Evolutionary conservation across 2,797 vertebrate species (phyloP).

Genomic region (Neosilurus hyrtlii): DNA sequence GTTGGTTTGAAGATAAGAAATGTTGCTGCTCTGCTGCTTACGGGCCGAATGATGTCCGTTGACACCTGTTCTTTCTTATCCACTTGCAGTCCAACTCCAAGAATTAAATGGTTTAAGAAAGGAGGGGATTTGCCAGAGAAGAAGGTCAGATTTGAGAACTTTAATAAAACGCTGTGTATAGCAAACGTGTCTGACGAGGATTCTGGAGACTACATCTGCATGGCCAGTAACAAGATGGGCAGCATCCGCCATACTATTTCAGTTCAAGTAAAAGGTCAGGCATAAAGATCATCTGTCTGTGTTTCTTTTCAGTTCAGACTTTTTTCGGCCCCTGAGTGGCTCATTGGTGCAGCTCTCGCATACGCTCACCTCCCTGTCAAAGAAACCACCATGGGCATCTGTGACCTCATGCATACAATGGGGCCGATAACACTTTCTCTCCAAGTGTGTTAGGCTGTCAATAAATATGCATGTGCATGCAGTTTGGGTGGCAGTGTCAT

Average conservation of each 20-base stretch:
- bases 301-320: no score
- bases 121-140: slow-evolving; percentile 84
- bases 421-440: no score
- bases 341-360: no score
- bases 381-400: no score
- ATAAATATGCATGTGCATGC: no score
- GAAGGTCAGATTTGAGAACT: slow-evolving; percentile 87
- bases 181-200: slow-evolving; percentile 90
- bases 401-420: no score
- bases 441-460: no score
- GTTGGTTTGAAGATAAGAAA: slow-evolving; percentile 55
- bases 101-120: slow-evolving; percentile 95
- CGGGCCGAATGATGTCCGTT: background rate
- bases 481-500: no score
- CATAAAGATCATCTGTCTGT: background rate
- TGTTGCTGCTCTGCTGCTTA: background rate
- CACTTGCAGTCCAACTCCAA: slow-evolving; percentile 74
- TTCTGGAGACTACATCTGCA: slow-evolving; percentile 89
- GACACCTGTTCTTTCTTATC: background rate
- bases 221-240: slow-evolving; percentile 91
- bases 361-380: no score
- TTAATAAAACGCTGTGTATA: slow-evolving; percentile 89
- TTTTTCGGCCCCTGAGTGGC: no score
- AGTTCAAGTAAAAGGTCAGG: slow-evolving; percentile 95
- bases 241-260: slow-evolving; percentile 89